Conservation (phyloP, 2,888 invertebrate genomes). For the Calliphora vomitoria region DNA sequence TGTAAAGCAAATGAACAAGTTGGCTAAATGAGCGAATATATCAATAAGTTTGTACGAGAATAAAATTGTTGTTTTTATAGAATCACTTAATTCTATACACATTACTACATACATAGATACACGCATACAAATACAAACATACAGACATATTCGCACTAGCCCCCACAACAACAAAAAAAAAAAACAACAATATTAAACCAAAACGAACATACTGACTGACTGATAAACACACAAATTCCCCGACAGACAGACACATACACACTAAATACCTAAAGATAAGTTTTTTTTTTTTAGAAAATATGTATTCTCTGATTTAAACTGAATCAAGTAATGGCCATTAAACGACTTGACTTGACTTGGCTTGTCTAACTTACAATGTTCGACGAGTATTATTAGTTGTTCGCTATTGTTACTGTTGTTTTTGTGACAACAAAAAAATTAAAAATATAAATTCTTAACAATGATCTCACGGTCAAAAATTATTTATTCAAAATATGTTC, state of each 20-base stretch:
- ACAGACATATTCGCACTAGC: not conserved
- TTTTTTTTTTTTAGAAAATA: not conserved
- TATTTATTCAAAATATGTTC: constrained; percentile 11
- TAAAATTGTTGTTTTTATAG: constrained; percentile 9
- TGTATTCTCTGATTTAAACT: constrained; percentile 54
- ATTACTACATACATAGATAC: not conserved
- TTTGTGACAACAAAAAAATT: constrained; percentile 14
- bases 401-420: not conserved
- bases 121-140: not conserved
- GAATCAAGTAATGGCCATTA: constrained; percentile 54
- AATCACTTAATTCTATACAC: constrained; percentile 3
- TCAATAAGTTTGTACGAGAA: not conserved
- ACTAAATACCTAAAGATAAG: not conserved
- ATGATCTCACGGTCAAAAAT: constrained; percentile 52
- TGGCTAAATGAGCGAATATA: constrained; percentile 15
- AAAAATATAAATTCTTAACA: constrained; percentile 55
- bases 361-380: constrained; percentile 19
- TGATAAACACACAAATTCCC: not conserved
- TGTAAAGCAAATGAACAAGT: constrained; percentile 55
- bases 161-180: not conserved
- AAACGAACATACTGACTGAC: not conserved
- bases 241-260: not conserved
- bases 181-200: not conserved
- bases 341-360: not conserved
- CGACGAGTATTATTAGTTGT: not conserved